Base-by-base conservation (phyloP, 2,888 invertebrate species). In the Drosophila paramelanica region DNA sequence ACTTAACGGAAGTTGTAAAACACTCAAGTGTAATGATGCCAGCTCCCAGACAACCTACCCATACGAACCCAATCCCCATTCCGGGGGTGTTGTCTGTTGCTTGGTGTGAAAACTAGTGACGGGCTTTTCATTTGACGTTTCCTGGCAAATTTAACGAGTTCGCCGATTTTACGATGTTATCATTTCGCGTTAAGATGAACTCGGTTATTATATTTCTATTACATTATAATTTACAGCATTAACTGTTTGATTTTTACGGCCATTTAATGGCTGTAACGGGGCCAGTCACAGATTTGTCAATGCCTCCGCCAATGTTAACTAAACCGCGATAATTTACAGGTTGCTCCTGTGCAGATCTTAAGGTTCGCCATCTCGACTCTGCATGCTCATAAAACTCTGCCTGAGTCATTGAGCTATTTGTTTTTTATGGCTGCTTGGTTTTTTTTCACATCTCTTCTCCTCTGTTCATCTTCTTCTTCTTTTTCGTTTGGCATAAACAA, bases 1-100 rank as follows among this genome's bases (percentile, higher is more conserved):
- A 87, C 83, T 88, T 76, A 76, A 71, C 78, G 82, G 89, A 91
- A 91, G 91, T 91, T 90, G 91, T 91, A 91, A 91, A 91, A 91
- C 82, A 86, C 81, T 90, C 89, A 82, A 90, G 79, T 88, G 86
- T 85, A 82, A 82, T 83, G 87, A 82, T 87, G 84, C 89, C 74
- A 71, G 71, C 60, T 57, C 42, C 49, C 62, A 33, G n/a, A 25
- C 25, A 31, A 51, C 13, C 47, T 8, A 5, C 13, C 47, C 11
- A 5, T 20, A 36, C 33, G 27, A 59, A 36, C n/a, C 36, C 46
- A 20, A 5, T 17, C 27, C 17, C 14, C n/a, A n/a, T 7, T 2
- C 43, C 49, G 8, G 8, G 5, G 5, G 17, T 17, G 17, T 17
- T 17, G 33, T 3, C 25, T 36, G 27, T 23, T 31, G 43, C 33